phyloP scores from a whole-genome alignment of 2,113 vertebrate species.

The Zeus faber region DNA sequence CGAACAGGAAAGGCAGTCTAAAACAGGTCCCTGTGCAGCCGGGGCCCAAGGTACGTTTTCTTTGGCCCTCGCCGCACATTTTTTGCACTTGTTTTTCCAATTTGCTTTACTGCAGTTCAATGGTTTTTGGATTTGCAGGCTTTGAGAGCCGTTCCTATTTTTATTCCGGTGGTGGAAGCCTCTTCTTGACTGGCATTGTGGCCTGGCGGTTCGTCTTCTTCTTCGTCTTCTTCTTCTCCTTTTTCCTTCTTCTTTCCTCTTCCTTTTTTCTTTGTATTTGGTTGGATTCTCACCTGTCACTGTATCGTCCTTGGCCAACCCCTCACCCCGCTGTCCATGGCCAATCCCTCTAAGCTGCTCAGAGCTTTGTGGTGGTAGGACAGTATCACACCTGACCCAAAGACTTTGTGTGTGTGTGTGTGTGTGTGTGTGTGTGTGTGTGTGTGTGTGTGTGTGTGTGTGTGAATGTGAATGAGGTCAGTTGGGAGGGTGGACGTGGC shows the following conservation, averaged over 20 bases:
- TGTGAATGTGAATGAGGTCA: conserved; percentile 55
- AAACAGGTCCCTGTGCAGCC: conserved; percentile 73
- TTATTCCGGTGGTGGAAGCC: conserved; percentile 55
- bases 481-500: conserved; percentile 59
- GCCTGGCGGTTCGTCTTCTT: conserved; percentile 12
- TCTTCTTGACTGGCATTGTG: conserved; percentile 50
- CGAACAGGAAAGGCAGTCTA: conserved; percentile 77
- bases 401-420: conserved; percentile 18
- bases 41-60: conserved; percentile 72
- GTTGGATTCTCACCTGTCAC: no score
- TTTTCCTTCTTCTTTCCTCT: no score
- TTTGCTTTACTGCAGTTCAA: conserved; percentile 68
- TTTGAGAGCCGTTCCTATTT: conserved; percentile 57
- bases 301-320: no score
- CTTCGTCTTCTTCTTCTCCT: no score
- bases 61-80: conserved; percentile 73
- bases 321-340: no score
- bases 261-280: no score
- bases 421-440: conserved; percentile 28
- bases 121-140: conserved; percentile 69
- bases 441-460: conserved; percentile 23
- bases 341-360: no score
- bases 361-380: conserved; percentile 49
- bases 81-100: conserved; percentile 78
- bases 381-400: conserved; percentile 56